Evolutionary conservation across 2,113 vertebrate genomes (phyloP).

Genomic region (Physeter macrocephalus): DNA sequence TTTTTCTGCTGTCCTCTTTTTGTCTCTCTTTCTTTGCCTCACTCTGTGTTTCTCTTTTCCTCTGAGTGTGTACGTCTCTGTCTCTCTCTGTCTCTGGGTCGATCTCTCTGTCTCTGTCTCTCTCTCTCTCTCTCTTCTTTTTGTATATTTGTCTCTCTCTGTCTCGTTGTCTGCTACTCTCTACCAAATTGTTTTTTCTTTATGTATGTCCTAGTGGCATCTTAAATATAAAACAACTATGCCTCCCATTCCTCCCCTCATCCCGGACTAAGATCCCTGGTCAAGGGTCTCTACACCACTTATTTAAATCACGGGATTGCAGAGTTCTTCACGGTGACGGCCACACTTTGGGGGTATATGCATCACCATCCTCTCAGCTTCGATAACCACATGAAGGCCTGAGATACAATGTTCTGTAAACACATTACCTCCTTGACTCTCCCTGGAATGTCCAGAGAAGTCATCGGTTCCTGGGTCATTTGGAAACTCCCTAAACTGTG

Average conservation of each 20-base stretch:
- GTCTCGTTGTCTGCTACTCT: not conserved
- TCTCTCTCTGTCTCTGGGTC: not conserved
- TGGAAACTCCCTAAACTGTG: not conserved
- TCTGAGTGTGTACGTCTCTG: not conserved
- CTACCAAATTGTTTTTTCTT: not conserved
- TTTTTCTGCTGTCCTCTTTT: too few relatives aligned
- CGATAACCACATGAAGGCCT: not conserved
- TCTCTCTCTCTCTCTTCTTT: too few relatives aligned
- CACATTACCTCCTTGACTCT: not conserved
- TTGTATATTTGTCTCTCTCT: not conserved
- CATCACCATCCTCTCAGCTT: not conserved
- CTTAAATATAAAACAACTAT: not conserved
- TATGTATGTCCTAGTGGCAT: fast-evolving
- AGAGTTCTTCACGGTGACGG: not conserved
- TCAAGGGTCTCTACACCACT: too few relatives aligned
- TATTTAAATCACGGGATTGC: fast-evolving
- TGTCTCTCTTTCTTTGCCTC: not conserved
- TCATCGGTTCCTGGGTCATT: not conserved
- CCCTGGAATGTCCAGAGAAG: not conserved
- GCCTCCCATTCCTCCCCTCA: not conserved
- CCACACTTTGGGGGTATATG: fast-evolving
- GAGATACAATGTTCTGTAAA: not conserved
- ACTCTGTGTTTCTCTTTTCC: not conserved
- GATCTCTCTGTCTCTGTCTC: not conserved
- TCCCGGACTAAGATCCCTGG: too few relatives aligned